Percentiles rank a stretch among this genome's conserved stretches.
Conservation (phyloP, 2,888 invertebrate species). For the Hermaeophaga mercurialis region DNA sequence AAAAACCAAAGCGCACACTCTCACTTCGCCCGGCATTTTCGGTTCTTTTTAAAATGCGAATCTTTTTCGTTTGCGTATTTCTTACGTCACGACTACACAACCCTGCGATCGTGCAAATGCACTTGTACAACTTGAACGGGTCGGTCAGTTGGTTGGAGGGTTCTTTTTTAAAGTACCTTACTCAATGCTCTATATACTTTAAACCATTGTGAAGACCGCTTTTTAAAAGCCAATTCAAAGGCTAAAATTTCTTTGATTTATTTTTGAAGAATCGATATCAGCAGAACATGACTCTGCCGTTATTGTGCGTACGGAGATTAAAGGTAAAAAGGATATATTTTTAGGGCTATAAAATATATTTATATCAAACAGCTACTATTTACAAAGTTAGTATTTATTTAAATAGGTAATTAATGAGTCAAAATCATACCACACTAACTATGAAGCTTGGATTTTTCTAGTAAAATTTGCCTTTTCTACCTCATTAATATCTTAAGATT, state of each 20-base stretch:
- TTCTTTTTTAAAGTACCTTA: conserved; percentile 9
- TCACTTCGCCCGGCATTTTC: conserved; percentile 22
- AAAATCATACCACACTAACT: no score
- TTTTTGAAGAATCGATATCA: neutral
- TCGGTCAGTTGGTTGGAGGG: conserved; percentile 13
- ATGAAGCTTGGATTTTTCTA: no score
- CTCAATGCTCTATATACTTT: neutral
- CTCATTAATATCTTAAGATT: no score
- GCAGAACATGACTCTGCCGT: no score
- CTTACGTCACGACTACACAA: conserved; percentile 21
- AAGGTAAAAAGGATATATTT: no score
- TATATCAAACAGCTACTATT: no score
- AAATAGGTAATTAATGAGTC: no score
- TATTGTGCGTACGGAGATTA: no score
- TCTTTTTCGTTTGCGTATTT: conserved; percentile 15
- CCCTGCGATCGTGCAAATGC: conserved; percentile 12
- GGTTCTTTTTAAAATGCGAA: conserved; percentile 17
- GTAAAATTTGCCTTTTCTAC: no score
- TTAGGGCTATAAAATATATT: no score
- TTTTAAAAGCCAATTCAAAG: conserved; percentile 5
- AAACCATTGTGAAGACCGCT: neutral
- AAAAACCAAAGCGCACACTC: conserved; percentile 24
- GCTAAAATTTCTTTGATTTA: neutral
- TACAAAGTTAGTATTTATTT: no score
- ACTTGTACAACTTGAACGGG: conserved; percentile 18